Percentiles rank a stretch among this genome's conserved stretches.
phyloP scores from a whole-genome alignment of 2,113 vertebrate genomes.

The Thalassoma bifasciatum region DNA sequence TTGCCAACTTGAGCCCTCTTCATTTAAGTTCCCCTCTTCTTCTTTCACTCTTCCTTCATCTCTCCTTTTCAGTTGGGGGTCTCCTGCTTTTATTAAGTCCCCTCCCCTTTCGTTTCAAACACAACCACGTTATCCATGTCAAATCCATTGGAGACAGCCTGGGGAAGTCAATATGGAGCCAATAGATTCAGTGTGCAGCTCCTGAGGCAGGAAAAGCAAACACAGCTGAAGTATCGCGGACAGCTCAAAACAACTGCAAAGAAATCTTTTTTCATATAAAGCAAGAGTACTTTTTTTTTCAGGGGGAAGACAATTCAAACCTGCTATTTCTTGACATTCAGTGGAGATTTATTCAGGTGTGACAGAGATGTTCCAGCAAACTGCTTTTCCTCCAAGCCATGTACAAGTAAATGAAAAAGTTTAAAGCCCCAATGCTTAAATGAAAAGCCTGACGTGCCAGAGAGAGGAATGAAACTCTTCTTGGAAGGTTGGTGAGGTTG shows the following conservation, averaged over 20 bases:
- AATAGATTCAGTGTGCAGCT: constrained; percentile 63
- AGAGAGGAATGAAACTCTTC: constrained; percentile 22
- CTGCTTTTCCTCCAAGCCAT: constrained; percentile 7
- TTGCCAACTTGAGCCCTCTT: constrained; percentile 69
- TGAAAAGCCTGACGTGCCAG: constrained; percentile 25
- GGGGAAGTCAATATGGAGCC: constrained; percentile 78
- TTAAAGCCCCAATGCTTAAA: constrained; percentile 2
- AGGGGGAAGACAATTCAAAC: not conserved
- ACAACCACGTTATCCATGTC: constrained; percentile 78
- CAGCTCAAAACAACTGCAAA: constrained; percentile 40
- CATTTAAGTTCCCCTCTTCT: constrained; percentile 57
- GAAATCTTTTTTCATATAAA: constrained; percentile 19
- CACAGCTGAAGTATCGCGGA: constrained; percentile 29
- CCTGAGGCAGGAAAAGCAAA: constrained; percentile 40
- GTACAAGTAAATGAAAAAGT: constrained; percentile 13
- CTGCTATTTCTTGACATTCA: constrained; percentile 1
- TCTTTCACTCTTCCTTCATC: constrained; percentile 49
- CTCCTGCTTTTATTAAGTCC: constrained; percentile 63
- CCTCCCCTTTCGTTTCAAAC: constrained; percentile 74
- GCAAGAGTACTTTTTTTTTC: constrained; percentile 5
- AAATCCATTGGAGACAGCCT: constrained; percentile 79
- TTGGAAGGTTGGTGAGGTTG: constrained; percentile 14
- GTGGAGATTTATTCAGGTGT: constrained; percentile 27
- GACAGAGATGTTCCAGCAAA: constrained; percentile 31
- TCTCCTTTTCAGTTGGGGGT: constrained; percentile 61